Base-by-base conservation (phyloP, 2,113 vertebrate species). In the Calyptomena viridis region DNA sequence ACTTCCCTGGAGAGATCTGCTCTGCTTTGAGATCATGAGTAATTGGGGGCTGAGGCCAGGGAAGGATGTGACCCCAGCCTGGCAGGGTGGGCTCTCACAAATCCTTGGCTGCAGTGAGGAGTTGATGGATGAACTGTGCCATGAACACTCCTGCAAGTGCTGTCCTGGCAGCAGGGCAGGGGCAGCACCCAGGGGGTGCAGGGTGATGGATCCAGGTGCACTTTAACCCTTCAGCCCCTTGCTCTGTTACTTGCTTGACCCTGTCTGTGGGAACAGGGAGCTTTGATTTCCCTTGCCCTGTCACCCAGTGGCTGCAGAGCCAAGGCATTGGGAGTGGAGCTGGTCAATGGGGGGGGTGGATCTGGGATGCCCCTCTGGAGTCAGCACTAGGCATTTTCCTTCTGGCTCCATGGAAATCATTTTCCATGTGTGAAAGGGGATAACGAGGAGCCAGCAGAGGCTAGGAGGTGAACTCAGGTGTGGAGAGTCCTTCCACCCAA, bases 141-240 rank as follows among this genome's bases (percentile, higher is more conserved):
- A 24, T 0, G 1, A 37, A 2, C 0, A 0, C 24, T 35, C 11
- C 39, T 44, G 31, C 31, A 50, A 59, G 16, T 1, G 1, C n/a
- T 40, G 28, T 13, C 6, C 35, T 11, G 9, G 31, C 58, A 56
- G 74, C 50, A 18, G 9, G 67, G 59, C 39, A 77, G 79, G 46
- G 13, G 8, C 68, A 6, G 58, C 20, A 37, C 40, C 63, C 11
- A 4, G 1, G 9, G 20, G 14, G 8, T n/a, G 39, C 40, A 50
- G 28, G 47, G 12, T 22, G 53, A 9, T 5, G 22, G 21, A 11
- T 35, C 14, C n/a, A 35, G 16, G 14, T 4, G 37, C 33, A 18
- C 35, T 4, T 2, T 0, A 4, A 4, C 46, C 22, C 18, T 78
- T 11, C 50, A 78, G 6, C 4, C 33, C 42, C 12, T 22, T 66